Base-by-base conservation (phyloP, 1,140 invertebrate species). In the Bombus impatiens region DNA sequence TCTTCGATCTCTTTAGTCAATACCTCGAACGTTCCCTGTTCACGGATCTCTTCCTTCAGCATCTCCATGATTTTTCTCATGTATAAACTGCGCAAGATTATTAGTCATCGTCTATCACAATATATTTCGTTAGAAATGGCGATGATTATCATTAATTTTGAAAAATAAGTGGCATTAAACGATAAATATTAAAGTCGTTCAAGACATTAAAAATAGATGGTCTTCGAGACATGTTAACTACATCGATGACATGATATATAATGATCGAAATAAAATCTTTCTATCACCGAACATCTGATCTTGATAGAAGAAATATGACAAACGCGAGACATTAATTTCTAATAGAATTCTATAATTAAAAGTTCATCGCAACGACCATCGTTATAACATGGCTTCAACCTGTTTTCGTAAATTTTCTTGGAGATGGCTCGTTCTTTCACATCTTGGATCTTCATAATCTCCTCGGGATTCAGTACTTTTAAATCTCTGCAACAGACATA, bases 331-430 rank as follows among this genome's bases (percentile, higher is more conserved):
- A 22, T 53, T 8, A 53, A 53, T 53, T 22, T 53, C 6, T 53
- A 53, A 22, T 53, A 53, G 5, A 53, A 53, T 53, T 22, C 22
- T 18, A 53, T 22, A 53, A 53, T 53, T 22, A 53, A 53, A 53
- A 53, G 2, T 53, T 53, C 47, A 53, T 47, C 15, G 47, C 6
- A 15, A 68, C 25, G 44, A 32, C 1, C 6, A 25, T 71, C 35
- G 22, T 37, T 37, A 28, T 10, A 59, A 67, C 47, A 12, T 42
- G 5, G 9, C 3, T 71, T 47, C 8, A 57, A 94, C 94, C 93
- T 93, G 87, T 94, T 92, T 68, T 88, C 86, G 67, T 89, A 82
- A 28, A 94, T 86, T 88, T 94, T 93, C 65, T 91, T 89, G 53
- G 87, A 87, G 57, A 77, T 83, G 53, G 89, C 80, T 78, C 86